A percentile compares a stretch with the other conserved stretches of the same genome.
phyloP scores from a whole-genome alignment of 2,797 vertebrate species.

The Chloroceryle inda region DNA sequence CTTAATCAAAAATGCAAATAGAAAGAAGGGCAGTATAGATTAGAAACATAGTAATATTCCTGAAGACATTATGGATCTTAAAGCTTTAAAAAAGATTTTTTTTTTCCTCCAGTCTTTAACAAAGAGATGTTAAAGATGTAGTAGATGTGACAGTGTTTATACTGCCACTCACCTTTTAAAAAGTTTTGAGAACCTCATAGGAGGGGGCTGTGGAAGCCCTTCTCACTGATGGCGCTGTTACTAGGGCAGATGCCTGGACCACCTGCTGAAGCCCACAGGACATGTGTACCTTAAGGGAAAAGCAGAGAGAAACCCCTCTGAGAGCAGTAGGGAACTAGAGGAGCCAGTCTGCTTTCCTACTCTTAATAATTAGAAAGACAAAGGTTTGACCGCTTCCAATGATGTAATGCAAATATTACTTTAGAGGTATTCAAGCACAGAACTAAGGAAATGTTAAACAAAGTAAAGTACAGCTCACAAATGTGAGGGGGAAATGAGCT shows the following conservation, averaged over 20 bases:
- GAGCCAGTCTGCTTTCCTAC: not conserved
- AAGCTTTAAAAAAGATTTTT: not conserved
- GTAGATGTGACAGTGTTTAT: not conserved
- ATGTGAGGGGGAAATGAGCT: not conserved
- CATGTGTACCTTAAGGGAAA: not conserved
- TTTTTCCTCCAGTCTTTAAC: not conserved
- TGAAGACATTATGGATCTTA: not conserved
- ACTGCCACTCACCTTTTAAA: not conserved
- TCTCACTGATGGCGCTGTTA: not conserved
- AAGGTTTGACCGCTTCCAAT: not conserved
- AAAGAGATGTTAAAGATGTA: not conserved
- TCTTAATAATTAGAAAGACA: not conserved
- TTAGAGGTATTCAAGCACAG: not conserved
- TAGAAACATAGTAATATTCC: not conserved
- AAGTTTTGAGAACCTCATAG: not conserved
- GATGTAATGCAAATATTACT: not conserved
- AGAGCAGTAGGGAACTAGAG: not conserved
- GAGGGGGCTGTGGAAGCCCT: not conserved
- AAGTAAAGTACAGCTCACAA: not conserved
- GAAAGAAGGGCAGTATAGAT: not conserved
- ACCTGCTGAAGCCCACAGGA: accelerated
- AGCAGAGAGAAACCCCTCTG: not conserved
- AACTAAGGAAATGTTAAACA: not conserved
- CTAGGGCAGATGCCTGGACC: not conserved
- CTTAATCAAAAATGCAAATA: not conserved